Evolutionary conservation across 2,113 vertebrate species (phyloP).

Genomic region (Rhinolophus sinicus): DNA sequence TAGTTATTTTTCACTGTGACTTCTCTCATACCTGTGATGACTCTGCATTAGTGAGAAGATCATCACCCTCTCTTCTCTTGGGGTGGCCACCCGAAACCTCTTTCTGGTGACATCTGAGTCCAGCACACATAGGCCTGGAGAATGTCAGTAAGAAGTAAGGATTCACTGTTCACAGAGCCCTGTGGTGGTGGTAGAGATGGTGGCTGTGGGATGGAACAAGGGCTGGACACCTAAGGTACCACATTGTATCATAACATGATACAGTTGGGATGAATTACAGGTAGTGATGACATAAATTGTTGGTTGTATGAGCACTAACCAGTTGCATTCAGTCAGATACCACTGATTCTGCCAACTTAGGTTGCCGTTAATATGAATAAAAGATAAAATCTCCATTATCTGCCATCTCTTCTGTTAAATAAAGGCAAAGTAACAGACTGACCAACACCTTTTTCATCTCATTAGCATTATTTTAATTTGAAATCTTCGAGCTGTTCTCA

Average conservation of each 20-base stretch:
- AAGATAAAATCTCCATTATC: background rate
- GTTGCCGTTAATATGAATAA: background rate
- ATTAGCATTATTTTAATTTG: conserved; percentile 32
- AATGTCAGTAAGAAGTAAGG: background rate
- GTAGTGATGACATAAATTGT: background rate
- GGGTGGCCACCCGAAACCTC: background rate
- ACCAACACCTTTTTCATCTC: background rate
- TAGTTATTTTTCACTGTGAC: background rate
- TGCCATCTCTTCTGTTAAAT: background rate
- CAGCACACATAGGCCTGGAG: background rate
- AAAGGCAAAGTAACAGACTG: background rate
- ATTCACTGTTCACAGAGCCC: background rate
- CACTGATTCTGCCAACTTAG: background rate
- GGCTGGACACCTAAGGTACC: background rate
- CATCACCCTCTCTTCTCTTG: background rate
- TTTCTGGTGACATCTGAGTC: background rate
- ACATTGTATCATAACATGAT: background rate
- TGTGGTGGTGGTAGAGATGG: background rate
- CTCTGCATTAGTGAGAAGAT: background rate
- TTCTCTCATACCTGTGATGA: background rate
- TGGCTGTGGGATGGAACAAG: background rate
- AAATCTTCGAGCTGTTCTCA: conserved; percentile 17
- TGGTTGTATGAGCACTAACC: background rate
- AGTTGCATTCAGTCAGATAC: background rate
- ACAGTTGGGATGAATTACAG: background rate